Evolutionary conservation across 1,140 invertebrate species (phyloP), one percentile per base, ranked within the genome.

Genomic region (Caenorhabditis briggsae): DNA sequence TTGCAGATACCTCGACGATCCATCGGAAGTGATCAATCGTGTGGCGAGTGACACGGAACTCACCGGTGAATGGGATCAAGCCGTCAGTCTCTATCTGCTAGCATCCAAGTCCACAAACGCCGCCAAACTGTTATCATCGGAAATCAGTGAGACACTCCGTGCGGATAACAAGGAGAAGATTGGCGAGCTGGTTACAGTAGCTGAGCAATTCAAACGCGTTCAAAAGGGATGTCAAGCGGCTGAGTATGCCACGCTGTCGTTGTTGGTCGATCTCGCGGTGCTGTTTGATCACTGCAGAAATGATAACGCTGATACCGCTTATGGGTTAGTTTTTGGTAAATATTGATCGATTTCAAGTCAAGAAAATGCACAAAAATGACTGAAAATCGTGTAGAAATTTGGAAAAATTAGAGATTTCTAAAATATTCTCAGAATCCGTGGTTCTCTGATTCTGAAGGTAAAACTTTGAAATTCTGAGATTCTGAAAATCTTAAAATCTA

Each of bases 1-100:
- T 82, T 86, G 8, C 50, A 86, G 85, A 82, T 86, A 86, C 33
- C 14, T 86, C 2, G 61, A 86, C 48, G 85, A 86, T 56, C 85
- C 85, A 53, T 86, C 85, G 1, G 50, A 70, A 20, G 85, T 86
- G 1, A 86, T 86, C 25, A 20, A 33, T 7, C 46, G 55, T n/a
- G 85, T 86, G 5, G 85, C 85, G 12, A 58, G 20, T 11, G 85
- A 86, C 43, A 86, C 85, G 8, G 85, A 86, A 23, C 18, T 83
- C 5, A 82, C 50, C 18, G 85, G 85, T 20, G 64, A 86, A 56
- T 82, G 43, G 46, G 82, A 83, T 33, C 55, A 82, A 50, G 85
- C 85, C 18, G 85, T 86, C n/a, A 25, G 53, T 18, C 65, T 86
- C 18, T 86, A 86, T 25, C 85, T 86, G 7, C 64, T 86, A 8